These are phyloP conservation scores for Caenorhabditis panamensis DNA, from an alignment of 2,888 invertebrate species.

Conservation along the genomic window DNA sequence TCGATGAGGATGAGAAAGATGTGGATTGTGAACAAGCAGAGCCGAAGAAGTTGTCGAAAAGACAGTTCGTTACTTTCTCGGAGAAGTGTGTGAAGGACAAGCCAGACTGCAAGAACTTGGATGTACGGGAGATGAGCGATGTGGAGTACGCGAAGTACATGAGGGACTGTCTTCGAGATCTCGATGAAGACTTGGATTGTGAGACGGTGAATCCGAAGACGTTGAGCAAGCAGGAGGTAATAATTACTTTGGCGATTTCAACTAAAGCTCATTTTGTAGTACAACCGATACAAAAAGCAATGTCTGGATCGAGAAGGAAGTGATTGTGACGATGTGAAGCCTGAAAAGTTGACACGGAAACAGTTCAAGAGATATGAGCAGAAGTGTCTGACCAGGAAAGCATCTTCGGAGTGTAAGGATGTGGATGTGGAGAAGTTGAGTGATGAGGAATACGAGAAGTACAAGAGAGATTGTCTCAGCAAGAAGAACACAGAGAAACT, in stretches of 20 bases:
- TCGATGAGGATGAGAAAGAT: not conserved
- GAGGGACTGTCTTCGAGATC: conserved; percentile 13
- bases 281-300: conserved; percentile 1
- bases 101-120: not conserved
- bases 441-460: conserved; percentile 28
- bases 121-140: conserved; percentile 15
- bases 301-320: conserved; percentile 10
- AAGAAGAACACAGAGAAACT: not conserved
- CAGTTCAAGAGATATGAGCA: conserved; percentile 24
- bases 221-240: not conserved
- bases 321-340: conserved; percentile 12
- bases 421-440: conserved; percentile 8
- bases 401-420: conserved; percentile 3
- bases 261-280: not conserved
- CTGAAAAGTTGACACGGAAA: conserved; percentile 11
- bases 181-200: conserved; percentile 2
- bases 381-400: conserved; percentile 11
- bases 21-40: conserved; percentile 2
- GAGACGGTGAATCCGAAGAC: conserved; percentile 1
- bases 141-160: conserved; percentile 5
- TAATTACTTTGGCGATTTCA: not conserved
- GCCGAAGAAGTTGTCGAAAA: conserved; percentile 6
- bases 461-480: conserved; percentile 1
- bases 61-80: conserved; percentile 7
- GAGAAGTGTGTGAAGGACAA: conserved; percentile 10